Percentiles rank a stretch among this genome's conserved stretches.
Evolutionary conservation across 2,113 vertebrate species (phyloP).

Genomic region (Neogobius melanostomus): DNA sequence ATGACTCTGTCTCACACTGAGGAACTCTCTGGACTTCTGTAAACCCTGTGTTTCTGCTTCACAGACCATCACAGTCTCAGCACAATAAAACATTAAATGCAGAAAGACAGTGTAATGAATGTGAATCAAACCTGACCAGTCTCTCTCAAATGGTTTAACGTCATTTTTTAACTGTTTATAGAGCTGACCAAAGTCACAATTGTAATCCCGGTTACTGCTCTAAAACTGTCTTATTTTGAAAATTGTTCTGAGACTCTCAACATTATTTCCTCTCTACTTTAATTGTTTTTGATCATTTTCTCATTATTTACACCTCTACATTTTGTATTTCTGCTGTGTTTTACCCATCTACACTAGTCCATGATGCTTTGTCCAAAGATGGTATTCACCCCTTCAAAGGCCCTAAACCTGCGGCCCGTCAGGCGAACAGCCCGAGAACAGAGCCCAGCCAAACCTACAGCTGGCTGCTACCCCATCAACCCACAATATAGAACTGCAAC

Average conservation of each 20-base stretch:
- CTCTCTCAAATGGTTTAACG: background rate
- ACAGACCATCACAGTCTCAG: slow-evolving; percentile 79
- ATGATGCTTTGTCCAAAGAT: slow-evolving; percentile 98
- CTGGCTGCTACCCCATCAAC: slow-evolving; percentile 75
- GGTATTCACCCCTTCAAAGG: slow-evolving; percentile 99
- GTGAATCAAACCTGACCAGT: background rate
- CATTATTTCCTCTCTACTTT: slow-evolving; percentile 27
- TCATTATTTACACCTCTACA: slow-evolving; percentile 37
- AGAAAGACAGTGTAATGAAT: background rate
- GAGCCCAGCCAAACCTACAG: slow-evolving; percentile 92
- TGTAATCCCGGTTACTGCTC: background rate
- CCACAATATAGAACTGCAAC: slow-evolving; percentile 4
- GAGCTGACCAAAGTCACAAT: background rate
- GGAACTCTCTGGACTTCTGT: slow-evolving; percentile 5
- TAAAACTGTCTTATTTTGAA: background rate
- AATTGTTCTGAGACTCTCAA: slow-evolving; percentile 69
- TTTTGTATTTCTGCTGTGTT: slow-evolving; percentile 47
- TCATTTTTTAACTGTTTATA: background rate
- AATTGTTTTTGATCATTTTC: slow-evolving; percentile 41
- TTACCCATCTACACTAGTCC: slow-evolving; percentile 77
- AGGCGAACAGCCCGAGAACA: slow-evolving; percentile 99
- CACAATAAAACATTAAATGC: slow-evolving; percentile 12
- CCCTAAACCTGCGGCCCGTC: slow-evolving; percentile 99
- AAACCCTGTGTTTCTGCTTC: slow-evolving; percentile 30
- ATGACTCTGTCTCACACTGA: slow-evolving; percentile 8